Evolutionary conservation across 2,888 invertebrate species (phyloP).

Genomic region (Drosophila borealis): DNA sequence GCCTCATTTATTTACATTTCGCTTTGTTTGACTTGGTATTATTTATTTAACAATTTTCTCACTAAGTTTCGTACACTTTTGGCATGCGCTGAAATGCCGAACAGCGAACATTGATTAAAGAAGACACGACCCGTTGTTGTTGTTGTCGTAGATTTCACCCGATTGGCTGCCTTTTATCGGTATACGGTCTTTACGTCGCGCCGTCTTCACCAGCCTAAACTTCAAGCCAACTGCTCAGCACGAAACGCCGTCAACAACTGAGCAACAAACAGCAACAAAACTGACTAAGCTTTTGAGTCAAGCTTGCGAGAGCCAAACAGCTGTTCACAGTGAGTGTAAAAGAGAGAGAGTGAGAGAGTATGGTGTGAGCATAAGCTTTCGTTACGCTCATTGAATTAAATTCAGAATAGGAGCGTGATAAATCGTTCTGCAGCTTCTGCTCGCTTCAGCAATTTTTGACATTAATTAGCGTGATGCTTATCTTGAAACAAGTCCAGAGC

Average conservation of each 20-base stretch:
- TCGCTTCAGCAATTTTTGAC: slow-evolving; percentile 44
- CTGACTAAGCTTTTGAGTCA: slow-evolving; percentile 68
- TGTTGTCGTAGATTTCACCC: slow-evolving; percentile 68
- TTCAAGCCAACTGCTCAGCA: slow-evolving; percentile 51
- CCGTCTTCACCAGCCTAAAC: slow-evolving; percentile 26
- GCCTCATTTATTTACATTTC: slow-evolving; percentile 69
- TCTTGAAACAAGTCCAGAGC: slow-evolving; percentile 32
- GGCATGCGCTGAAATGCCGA: slow-evolving; percentile 48
- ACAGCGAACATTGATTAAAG: slow-evolving; percentile 47
- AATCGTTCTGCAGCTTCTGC: slow-evolving; percentile 23
- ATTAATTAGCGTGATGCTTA: slow-evolving; percentile 59
- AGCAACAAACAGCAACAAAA: slow-evolving; percentile 19
- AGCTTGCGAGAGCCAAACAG: slow-evolving; percentile 58
- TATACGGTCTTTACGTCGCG: slow-evolving; percentile 36
- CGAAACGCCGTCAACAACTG: slow-evolving; percentile 58
- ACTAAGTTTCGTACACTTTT: slow-evolving; percentile 49
- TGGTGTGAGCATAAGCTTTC: slow-evolving; percentile 28
- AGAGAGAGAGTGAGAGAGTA: slow-evolving; percentile 5
- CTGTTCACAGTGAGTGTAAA: slow-evolving; percentile 30
- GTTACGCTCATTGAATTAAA: slow-evolving; percentile 41
- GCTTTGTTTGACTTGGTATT: slow-evolving; percentile 45
- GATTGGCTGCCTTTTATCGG: slow-evolving; percentile 49
- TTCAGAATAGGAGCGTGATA: slow-evolving; percentile 47
- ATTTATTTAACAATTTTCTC: slow-evolving; percentile 45
- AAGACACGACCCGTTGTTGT: slow-evolving; percentile 37